These are phyloP conservation scores for Tapirus indicus DNA, from an alignment of 2,797 vertebrate species.

Conservation along the genomic window DNA sequence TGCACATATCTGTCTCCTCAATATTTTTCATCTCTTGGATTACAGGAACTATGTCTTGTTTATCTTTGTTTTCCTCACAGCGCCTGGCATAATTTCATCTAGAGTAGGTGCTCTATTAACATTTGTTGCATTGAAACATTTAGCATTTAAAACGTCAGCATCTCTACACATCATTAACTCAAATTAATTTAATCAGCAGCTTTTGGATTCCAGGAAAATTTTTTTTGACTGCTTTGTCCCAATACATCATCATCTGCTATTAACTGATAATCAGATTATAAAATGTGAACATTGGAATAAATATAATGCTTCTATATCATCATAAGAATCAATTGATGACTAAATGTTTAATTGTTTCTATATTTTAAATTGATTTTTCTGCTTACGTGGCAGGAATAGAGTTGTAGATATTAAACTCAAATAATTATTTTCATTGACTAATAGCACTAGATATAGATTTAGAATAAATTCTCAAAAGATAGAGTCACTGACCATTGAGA, in stretches of 20 bases:
- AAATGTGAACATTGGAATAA: not conserved
- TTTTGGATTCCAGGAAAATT: not conserved
- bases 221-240: not conserved
- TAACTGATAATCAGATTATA: not conserved
- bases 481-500: not conserved
- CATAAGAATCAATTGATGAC: not conserved
- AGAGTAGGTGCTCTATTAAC: not conserved
- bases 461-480: slow-evolving; percentile 14
- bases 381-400: not conserved
- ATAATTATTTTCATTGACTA: not conserved
- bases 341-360: not conserved
- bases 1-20: not conserved
- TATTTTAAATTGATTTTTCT: slow-evolving; percentile 33
- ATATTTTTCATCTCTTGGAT: not conserved
- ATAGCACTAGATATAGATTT: not conserved
- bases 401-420: not conserved
- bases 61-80: not conserved
- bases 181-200: slow-evolving; percentile 33
- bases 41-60: not conserved
- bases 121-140: not conserved
- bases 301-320: not conserved
- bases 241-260: not conserved
- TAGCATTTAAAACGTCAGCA: slow-evolving; percentile 1
- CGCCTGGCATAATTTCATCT: not conserved
- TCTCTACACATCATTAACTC: not conserved